Conservation (phyloP, 2,888 invertebrate species). For the Cheilosia pagana region DNA sequence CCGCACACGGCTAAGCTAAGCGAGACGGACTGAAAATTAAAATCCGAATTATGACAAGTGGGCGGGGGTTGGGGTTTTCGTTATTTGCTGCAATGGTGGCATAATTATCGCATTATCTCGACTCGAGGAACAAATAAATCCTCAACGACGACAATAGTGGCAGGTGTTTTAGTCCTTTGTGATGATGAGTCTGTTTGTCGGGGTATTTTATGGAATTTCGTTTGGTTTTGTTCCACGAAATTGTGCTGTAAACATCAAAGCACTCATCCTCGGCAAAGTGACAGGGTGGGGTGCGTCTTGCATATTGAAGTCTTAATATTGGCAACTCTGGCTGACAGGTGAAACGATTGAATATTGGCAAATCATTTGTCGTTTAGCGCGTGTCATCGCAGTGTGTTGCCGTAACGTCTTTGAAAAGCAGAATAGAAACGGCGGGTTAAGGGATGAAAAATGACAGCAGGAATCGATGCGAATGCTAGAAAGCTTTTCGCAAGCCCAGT, state of each 20-base stretch:
- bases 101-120: conserved; percentile 79
- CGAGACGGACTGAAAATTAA: conserved; percentile 63
- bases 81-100: conserved; percentile 77
- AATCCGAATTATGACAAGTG: conserved; percentile 69
- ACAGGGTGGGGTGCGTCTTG: background rate
- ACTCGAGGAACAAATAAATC: conserved; percentile 63
- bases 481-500: background rate
- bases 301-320: conserved; percentile 43
- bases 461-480: conserved; percentile 49
- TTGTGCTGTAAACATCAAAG: conserved; percentile 51
- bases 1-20: conserved; percentile 52
- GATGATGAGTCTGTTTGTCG: conserved; percentile 4
- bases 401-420: conserved; percentile 4
- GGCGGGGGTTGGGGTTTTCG: conserved; percentile 36
- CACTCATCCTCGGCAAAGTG: conserved; percentile 30
- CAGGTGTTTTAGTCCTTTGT: conserved; percentile 67
- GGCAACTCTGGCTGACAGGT: conserved; percentile 53
- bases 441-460: conserved; percentile 62
- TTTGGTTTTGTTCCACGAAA: conserved; percentile 28
- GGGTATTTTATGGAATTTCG: conserved; percentile 11
- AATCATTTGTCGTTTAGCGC: conserved; percentile 48
- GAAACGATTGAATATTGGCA: conserved; percentile 61
- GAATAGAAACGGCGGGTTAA: conserved; percentile 36
- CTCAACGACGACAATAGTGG: conserved; percentile 32
- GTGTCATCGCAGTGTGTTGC: conserved; percentile 66